A percentile compares a stretch with the other conserved stretches of the same genome.
Evolutionary conservation across 2,888 invertebrate genomes (phyloP).

Genomic region (Anthrax anthrax): DNA sequence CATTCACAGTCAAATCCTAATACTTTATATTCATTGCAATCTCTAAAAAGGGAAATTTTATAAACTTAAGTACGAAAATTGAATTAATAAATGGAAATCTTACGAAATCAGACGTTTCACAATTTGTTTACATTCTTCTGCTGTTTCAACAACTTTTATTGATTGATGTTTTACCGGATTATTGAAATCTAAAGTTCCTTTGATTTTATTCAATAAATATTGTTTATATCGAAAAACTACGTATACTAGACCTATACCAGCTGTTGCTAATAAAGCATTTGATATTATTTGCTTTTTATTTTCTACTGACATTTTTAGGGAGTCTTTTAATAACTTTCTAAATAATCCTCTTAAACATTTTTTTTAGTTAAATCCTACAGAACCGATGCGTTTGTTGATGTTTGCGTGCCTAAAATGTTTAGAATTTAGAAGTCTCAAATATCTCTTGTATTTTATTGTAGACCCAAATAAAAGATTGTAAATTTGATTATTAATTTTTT

Average conservation of each 20-base stretch:
- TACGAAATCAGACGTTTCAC: slow-evolving; percentile 26
- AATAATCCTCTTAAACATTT: no score
- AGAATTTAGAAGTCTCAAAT: no score
- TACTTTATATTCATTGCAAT: slow-evolving; percentile 34
- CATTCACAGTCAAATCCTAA: slow-evolving; percentile 75
- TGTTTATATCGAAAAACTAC: slow-evolving; percentile 28
- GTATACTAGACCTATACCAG: slow-evolving; percentile 26
- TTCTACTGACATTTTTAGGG: background rate
- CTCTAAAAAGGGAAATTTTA: slow-evolving; percentile 14
- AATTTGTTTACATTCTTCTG: slow-evolving; percentile 22
- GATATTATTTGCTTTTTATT: slow-evolving; percentile 1
- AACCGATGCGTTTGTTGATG: no score
- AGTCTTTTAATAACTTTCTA: no score
- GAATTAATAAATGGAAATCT: slow-evolving; percentile 7
- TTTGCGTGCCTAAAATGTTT: no score
- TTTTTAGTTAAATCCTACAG: no score
- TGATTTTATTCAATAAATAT: slow-evolving; percentile 37
- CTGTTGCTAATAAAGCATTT: slow-evolving; percentile 15
- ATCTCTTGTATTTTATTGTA: no score
- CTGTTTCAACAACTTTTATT: slow-evolving; percentile 26
- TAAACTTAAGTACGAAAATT: background rate
- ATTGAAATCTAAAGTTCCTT: slow-evolving; percentile 11
- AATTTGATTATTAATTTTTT: no score
- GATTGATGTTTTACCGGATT: slow-evolving; percentile 20
- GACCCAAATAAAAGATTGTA: no score